Percentiles rank a stretch among this genome's conserved stretches.
Conservation (phyloP, 2,888 invertebrate species). For the Aleiodes leptofemur region DNA sequence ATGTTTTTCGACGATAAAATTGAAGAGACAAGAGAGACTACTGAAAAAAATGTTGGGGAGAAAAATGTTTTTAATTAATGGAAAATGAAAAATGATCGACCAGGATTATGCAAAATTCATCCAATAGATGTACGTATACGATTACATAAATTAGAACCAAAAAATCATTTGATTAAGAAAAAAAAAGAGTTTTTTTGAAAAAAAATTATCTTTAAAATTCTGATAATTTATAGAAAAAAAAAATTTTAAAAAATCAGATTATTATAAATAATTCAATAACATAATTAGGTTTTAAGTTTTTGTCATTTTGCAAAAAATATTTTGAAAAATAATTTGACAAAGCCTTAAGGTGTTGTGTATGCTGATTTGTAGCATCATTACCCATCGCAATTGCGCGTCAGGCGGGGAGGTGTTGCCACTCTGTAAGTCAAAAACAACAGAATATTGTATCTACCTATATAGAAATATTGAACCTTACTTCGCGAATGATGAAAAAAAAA, state of each 20-base stretch:
- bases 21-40: slow-evolving; percentile 7
- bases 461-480: slow-evolving; percentile 55
- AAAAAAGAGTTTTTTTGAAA: slow-evolving; percentile 14
- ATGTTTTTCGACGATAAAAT: slow-evolving; percentile 3
- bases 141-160: slow-evolving; percentile 7
- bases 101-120: slow-evolving; percentile 30
- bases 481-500: slow-evolving; percentile 17
- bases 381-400: slow-evolving; percentile 73
- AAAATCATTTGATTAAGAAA: neutral
- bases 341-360: slow-evolving; percentile 67
- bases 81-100: slow-evolving; percentile 6
- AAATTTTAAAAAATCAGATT: slow-evolving; percentile 22
- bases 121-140: slow-evolving; percentile 33
- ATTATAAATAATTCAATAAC: slow-evolving; percentile 40
- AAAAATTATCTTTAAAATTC: slow-evolving; percentile 5
- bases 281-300: slow-evolving; percentile 67
- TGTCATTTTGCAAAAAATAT: slow-evolving; percentile 61
- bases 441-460: slow-evolving; percentile 67
- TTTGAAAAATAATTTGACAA: slow-evolving; percentile 52
- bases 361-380: slow-evolving; percentile 75
- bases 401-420: slow-evolving; percentile 74
- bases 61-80: neutral
- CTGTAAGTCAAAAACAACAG: slow-evolving; percentile 74
- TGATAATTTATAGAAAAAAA: slow-evolving; percentile 23
- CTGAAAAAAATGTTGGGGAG: neutral